These are phyloP conservation scores for Sander lucioperca DNA, from an alignment of 2,113 vertebrate genomes.

Conservation along the genomic window DNA sequence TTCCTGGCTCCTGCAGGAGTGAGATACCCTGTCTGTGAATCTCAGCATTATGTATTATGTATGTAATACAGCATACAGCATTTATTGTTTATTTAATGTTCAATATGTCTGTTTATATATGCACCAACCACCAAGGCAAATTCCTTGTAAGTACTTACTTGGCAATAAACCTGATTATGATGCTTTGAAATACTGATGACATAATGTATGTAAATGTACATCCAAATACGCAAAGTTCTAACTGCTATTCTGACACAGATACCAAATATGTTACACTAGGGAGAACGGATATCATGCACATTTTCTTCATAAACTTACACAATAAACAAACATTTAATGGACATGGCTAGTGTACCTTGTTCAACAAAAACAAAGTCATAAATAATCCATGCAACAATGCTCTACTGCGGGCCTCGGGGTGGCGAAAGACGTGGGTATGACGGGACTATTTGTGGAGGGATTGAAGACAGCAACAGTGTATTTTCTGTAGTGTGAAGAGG, in stretches of 20 bases:
- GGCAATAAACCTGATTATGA: too few relatives aligned
- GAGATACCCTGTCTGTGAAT: slow-evolving; percentile 70
- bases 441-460: slow-evolving; percentile 69
- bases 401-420: slow-evolving; percentile 37
- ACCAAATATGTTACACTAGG: background rate
- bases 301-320: background rate
- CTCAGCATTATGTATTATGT: slow-evolving; percentile 37
- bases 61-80: too few relatives aligned
- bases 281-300: background rate
- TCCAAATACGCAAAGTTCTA: background rate
- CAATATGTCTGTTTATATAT: too few relatives aligned
- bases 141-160: too few relatives aligned
- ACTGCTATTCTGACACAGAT: background rate
- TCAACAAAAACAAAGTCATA: slow-evolving; percentile 53
- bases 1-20: slow-evolving; percentile 66
- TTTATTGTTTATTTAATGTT: too few relatives aligned
- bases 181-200: slow-evolving; percentile 42
- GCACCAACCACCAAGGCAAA: too few relatives aligned
- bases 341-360: background rate
- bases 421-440: slow-evolving; percentile 46
- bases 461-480: slow-evolving; percentile 41
- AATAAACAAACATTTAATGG: background rate
- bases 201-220: background rate
- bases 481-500: slow-evolving; percentile 64
- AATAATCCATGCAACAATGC: slow-evolving; percentile 57